Evolutionary conservation across 2,797 vertebrate species (phyloP), one percentile per base, ranked within the genome.

Genomic region (Pelodytes ibericus): DNA sequence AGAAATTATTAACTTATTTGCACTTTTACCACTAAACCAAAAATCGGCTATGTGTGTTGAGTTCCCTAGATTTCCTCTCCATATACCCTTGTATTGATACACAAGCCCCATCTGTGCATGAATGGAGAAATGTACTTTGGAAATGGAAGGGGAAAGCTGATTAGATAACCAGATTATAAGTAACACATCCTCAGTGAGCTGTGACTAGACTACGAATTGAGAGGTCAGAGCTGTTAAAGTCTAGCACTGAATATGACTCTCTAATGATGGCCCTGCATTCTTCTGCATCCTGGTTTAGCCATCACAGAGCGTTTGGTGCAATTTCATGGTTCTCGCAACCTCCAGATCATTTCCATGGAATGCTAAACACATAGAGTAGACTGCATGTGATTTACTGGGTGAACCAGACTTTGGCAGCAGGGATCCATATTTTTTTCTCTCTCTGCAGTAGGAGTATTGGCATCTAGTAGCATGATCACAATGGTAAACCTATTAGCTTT

Each of bases 191-290:
- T 80, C 59, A 69, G 47, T 66, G 18, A 47, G 58, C 65, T 61
- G 81, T 60, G 84, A 87, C 85, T 58, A 82, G 56, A 87, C 84
- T 75, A 81, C 77, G 74, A 86, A 84, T 80, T 6, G 30, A 39
- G 60, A 36, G 58, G 3, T 30, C 29, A 26, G 24, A 11, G 10
- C 9, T n/a, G n/a, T n/a, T n/a, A n/a, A 58, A 58, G 25, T 27
- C 9, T 3, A 62, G 3, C 15, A 30, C 13, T 15, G 16, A 60
- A 18, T 7, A 30, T 13, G 27, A 31, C 27, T 31, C 4, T 60
- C 5, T 31, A 2, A 7, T n/a, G 13, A 30, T 10, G 29, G 24
- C 24, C 29, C 58, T 60, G 15, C 26, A 60, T 31, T 15, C 11
- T 47, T 47, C 44, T 6, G 18, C 16, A 7, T 1, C 8, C 49